These are phyloP conservation scores for Limnephilus marmoratus DNA, from an alignment of 2,888 invertebrate genomes.

Conservation along the genomic window DNA sequence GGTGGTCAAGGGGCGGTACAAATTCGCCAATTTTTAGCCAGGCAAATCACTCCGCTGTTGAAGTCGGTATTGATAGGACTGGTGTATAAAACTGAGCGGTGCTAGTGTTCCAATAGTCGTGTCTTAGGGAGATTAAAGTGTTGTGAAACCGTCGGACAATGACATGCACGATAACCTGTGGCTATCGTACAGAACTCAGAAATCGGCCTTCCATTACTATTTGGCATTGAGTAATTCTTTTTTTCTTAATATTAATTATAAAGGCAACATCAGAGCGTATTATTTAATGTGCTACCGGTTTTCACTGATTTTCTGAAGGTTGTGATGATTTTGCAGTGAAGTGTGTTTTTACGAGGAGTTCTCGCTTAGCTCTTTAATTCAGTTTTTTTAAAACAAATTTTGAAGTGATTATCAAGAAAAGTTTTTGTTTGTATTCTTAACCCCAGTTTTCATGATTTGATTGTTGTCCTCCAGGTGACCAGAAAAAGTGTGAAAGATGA, in stretches of 20 bases:
- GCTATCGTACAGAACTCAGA: background rate
- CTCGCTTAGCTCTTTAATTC: background rate
- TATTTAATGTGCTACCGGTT: background rate
- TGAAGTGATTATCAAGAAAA: background rate
- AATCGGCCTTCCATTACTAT: background rate
- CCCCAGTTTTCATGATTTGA: background rate
- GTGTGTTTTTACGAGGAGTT: background rate
- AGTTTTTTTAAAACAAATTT: background rate
- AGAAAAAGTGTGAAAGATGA: constrained; percentile 6
- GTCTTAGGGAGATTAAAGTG: background rate
- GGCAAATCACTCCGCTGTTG: constrained; percentile 14
- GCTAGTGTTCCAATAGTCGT: background rate
- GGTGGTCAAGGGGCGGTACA: constrained; percentile 8
- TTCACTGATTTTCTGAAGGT: background rate
- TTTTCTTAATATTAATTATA: background rate
- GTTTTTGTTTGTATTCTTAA: background rate
- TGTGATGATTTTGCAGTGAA: background rate
- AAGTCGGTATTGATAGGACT: background rate
- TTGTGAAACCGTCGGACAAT: background rate
- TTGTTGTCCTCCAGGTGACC: constrained; percentile 16
- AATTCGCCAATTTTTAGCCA: constrained; percentile 18
- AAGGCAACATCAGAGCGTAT: background rate
- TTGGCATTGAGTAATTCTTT: constrained; percentile 2
- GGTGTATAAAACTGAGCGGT: background rate
- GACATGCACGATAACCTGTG: constrained; percentile 23